These are phyloP conservation scores for Dryas iulia DNA, from an alignment of 1,140 invertebrate genomes.

Conservation along the genomic window DNA sequence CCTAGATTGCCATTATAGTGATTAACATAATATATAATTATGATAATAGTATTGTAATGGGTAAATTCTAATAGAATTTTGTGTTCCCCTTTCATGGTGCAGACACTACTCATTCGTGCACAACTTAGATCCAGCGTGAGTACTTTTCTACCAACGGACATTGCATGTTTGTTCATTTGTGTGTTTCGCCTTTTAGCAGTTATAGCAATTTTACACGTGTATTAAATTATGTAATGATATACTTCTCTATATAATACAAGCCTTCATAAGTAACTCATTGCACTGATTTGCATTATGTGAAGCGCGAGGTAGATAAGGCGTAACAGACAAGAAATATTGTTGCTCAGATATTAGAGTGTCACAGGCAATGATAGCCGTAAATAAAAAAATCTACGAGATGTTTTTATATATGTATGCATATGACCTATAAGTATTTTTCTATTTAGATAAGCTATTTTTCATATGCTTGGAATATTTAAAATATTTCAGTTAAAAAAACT, in stretches of 20 bases:
- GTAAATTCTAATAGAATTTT: conserved; percentile 35
- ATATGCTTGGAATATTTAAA: not conserved
- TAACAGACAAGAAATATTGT: not conserved
- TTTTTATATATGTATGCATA: not conserved
- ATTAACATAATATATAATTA: not conserved
- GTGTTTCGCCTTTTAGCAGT: not conserved
- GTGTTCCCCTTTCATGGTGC: conserved; percentile 63
- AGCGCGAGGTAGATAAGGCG: not conserved
- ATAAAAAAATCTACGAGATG: not conserved
- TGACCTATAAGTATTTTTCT: not conserved
- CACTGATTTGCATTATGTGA: not conserved
- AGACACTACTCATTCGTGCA: conserved; percentile 74
- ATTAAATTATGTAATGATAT: conserved; percentile 15
- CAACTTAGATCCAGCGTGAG: conserved; percentile 73
- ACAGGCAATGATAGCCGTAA: not conserved
- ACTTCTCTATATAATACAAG: not conserved
- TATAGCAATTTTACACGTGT: conserved; percentile 12
- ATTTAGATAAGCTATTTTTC: not conserved
- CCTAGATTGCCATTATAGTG: not conserved
- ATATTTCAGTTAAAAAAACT: not conserved
- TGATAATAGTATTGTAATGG: not conserved
- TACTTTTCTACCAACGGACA: conserved; percentile 33
- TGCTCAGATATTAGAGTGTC: not conserved
- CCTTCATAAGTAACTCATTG: not conserved
- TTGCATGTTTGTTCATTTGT: conserved; percentile 25